Evolutionary conservation across 2,113 vertebrate genomes (phyloP), one percentile per base, ranked within the genome.

Genomic region (Acrocephalus kingi): DNA sequence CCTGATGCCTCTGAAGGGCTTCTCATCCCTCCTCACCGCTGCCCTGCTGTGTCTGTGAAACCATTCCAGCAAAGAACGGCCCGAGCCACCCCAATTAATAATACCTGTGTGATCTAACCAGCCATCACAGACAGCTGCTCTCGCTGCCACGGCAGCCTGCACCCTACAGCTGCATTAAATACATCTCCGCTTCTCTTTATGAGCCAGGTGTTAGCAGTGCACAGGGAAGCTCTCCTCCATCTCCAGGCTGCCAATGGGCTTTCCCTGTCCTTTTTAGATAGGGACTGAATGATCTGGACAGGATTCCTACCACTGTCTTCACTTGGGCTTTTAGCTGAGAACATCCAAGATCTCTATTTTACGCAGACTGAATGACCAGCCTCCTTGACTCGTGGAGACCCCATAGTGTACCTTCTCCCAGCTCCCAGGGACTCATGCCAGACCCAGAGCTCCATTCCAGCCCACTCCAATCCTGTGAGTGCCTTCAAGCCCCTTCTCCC

Each of bases 81-180:
- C 52, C 11, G 23, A 64, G 80, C 52, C 56, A 90, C 48, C 78
- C 33, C 82, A 62, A 33, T 91, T 62, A 88, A 90, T 55, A 85
- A 85, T 31, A 77, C 73, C 90, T 80, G 91, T 0, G 11, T 13
- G 28, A 86, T 72, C 61, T 28, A 61, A 78, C 13, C 89, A 94
- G 87, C 79, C 79, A 87, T 37, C 94, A 75, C 51, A 90, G 83
- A 72, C 94, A 95, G 49, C 94, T 94, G 93, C 15, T 81, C 80
- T 39, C 14, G 4, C 74, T 31, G 5, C 85, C 72, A 84, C 76
- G 35, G 77, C 85, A 69, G 59, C 8, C 21, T 10, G 82, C 23
- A 35, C 81, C 67, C 89, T n/a, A 59, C 75, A 88, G 82, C 93
- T 94, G 92, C 39, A 41, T 52, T 68, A 84, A 91, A 64, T 18